phyloP scores from a whole-genome alignment of 2,797 vertebrate genomes.

The Hylomyscus alleni region DNA sequence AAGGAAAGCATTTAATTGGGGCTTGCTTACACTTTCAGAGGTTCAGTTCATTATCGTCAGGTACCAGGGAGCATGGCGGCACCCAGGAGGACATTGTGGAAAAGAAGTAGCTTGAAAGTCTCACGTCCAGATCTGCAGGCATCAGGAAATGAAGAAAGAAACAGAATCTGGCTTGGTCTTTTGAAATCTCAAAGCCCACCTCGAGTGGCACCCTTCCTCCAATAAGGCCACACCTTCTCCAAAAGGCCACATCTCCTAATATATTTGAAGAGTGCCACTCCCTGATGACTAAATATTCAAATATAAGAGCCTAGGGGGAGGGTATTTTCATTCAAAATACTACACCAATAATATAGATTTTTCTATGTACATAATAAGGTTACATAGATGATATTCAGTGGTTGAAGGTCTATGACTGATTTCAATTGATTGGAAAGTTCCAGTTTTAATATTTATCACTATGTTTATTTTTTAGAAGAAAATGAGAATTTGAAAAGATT shows the following conservation, averaged over 20 bases:
- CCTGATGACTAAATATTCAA: neutral
- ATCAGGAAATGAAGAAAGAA: neutral
- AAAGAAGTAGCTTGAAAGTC: neutral
- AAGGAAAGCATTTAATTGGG: neutral
- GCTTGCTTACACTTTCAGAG: neutral
- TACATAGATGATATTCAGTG: neutral
- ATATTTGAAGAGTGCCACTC: neutral
- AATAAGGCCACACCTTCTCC: neutral
- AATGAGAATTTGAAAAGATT: neutral
- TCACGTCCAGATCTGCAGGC: too few species aligned
- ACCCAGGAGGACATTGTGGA: neutral
- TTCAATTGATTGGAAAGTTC: neutral
- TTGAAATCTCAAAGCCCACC: neutral
- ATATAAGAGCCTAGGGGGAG: neutral
- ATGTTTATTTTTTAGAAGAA: neutral
- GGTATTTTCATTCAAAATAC: neutral
- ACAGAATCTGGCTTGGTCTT: too few species aligned
- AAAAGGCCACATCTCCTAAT: neutral
- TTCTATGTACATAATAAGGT: neutral
- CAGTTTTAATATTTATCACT: neutral
- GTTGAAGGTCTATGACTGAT: neutral
- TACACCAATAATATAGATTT: neutral
- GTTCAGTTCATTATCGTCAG: neutral
- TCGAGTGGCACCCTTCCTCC: too few species aligned
- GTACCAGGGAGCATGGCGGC: neutral